Percentiles rank a stretch among this genome's conserved stretches.
Conservation (phyloP, 2,797 vertebrate genomes). For the Silurus aristotelis region DNA sequence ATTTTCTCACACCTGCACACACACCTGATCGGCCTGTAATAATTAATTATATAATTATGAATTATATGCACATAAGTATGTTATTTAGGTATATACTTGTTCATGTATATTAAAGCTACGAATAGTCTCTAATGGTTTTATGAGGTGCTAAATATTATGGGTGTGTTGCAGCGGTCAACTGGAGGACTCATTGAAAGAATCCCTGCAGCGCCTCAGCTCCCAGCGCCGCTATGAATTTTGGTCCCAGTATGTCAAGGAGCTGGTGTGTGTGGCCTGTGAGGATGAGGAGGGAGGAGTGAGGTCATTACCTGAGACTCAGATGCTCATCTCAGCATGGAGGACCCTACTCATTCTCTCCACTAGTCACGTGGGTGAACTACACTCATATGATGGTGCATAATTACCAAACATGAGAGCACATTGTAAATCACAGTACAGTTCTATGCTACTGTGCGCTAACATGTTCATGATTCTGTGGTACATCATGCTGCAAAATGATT, state of each 20-base stretch:
- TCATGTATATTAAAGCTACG: neutral
- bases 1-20: neutral
- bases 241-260: constrained; percentile 88
- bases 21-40: neutral
- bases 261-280: constrained; percentile 84
- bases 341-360: constrained; percentile 92
- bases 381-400: neutral
- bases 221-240: constrained; percentile 92
- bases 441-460: neutral
- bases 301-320: constrained; percentile 84
- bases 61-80: neutral
- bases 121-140: neutral
- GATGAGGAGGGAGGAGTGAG: constrained; percentile 82
- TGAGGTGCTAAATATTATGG: neutral
- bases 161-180: constrained; percentile 80
- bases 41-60: neutral
- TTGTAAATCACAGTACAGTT: neutral
- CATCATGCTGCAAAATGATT: too few relatives aligned
- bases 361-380: constrained; percentile 74
- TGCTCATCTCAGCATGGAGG: constrained; percentile 94
- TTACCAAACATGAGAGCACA: neutral
- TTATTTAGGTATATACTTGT: neutral
- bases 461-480: neutral
- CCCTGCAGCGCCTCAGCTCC: constrained; percentile 85
- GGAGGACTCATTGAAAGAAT: constrained; percentile 90